Conservation (phyloP, 2,797 vertebrate species). For the Chloroceryle inda region DNA sequence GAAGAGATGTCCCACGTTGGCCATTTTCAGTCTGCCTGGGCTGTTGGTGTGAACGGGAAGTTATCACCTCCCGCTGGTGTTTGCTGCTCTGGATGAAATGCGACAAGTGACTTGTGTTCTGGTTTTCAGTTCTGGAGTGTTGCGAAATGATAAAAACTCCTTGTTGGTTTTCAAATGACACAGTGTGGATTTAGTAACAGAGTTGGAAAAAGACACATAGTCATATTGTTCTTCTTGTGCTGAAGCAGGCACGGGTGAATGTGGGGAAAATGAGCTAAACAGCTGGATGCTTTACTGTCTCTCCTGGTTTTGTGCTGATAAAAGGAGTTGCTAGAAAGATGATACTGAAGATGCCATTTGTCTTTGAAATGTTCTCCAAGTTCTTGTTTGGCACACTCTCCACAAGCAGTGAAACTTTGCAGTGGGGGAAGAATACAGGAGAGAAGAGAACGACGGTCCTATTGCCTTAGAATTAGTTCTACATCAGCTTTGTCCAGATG, state of each 20-base stretch:
- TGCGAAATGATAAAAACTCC: background rate
- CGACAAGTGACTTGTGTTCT: background rate
- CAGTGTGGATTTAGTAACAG: background rate
- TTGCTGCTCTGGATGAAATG: background rate
- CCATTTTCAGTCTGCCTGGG: background rate
- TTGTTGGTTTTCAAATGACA: background rate
- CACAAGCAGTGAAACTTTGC: background rate
- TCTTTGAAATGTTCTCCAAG: background rate
- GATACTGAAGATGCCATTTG: background rate
- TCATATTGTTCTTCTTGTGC: background rate
- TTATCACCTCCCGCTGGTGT: background rate
- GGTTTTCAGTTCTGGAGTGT: background rate
- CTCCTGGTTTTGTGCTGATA: background rate
- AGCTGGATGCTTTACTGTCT: background rate
- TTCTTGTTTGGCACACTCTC: background rate
- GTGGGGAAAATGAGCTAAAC: background rate
- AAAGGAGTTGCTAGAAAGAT: background rate
- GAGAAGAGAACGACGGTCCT: background rate
- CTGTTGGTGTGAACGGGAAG: background rate
- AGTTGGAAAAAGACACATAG: background rate
- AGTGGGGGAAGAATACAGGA: background rate
- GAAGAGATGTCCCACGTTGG: background rate
- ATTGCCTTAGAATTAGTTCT: background rate
- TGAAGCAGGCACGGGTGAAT: background rate
- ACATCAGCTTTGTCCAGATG: background rate